Conservation (phyloP, 92 coral and sea anemone species). For the Diadumene lineata region DNA sequence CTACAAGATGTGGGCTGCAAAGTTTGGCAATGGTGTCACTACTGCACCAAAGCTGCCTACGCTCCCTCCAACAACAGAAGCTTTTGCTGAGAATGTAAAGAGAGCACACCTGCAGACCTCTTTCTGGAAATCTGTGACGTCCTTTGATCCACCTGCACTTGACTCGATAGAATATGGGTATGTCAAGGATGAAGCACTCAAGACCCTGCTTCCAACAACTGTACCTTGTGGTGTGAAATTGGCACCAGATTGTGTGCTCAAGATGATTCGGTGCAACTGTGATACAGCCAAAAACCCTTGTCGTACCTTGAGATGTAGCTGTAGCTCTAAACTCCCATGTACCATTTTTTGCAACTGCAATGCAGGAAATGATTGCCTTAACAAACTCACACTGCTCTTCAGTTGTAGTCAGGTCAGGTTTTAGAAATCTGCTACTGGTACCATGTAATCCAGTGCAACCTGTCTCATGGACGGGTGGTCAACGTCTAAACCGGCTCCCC, state of each 20-base stretch:
- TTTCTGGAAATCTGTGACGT: constrained; percentile 61
- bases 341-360: constrained; percentile 53
- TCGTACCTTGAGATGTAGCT: too few relatives aligned
- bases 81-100: constrained; percentile 62
- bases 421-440: constrained; percentile 19
- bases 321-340: constrained; percentile 46
- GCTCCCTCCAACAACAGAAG: constrained; percentile 62
- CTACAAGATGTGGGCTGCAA: constrained; percentile 57
- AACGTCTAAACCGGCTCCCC: constrained; percentile 46
- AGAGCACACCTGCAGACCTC: constrained; percentile 61
- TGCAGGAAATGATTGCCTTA: constrained; percentile 54
- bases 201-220: too few relatives aligned
- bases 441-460: constrained; percentile 26
- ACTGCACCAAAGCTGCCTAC: constrained; percentile 53
- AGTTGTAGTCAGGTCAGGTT: constrained; percentile 21
- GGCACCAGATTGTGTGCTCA: constrained; percentile 47
- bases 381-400: constrained; percentile 18
- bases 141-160: constrained; percentile 54
- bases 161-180: too few relatives aligned
- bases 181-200: too few relatives aligned
- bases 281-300: too few relatives aligned
- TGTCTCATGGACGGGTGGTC: constrained; percentile 33
- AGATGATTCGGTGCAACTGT: constrained; percentile 42
- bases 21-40: constrained; percentile 57
- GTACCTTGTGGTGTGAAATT: too few relatives aligned